phyloP scores from a whole-genome alignment of 2,113 vertebrate genomes.

The Epinephelus lanceolatus region DNA sequence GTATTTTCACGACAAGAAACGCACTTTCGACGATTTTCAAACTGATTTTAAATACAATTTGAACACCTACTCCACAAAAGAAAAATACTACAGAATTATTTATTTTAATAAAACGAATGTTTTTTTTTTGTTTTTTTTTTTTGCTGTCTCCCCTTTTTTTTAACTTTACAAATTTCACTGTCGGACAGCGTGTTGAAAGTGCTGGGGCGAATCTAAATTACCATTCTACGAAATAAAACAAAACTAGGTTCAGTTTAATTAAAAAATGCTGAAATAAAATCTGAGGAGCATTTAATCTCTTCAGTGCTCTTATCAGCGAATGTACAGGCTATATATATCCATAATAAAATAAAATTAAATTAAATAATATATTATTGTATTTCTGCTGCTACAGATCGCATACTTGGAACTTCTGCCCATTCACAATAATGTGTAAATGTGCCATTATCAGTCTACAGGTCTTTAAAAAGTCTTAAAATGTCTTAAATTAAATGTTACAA shows the following conservation, averaged over 20 bases:
- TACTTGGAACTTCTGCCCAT: neutral
- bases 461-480: too few species aligned
- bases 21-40: constrained; percentile 75
- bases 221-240: neutral
- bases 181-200: constrained; percentile 41
- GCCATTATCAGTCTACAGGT: neutral
- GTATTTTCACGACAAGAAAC: constrained; percentile 13
- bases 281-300: neutral
- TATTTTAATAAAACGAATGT: neutral
- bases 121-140: too few species aligned
- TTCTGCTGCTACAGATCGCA: too few species aligned
- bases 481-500: too few species aligned
- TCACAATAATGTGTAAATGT: neutral
- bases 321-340: neutral
- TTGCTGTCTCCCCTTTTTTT: neutral
- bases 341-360: neutral
- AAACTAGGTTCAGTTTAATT: neutral
- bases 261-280: neutral
- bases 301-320: neutral
- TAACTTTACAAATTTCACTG: fast-evolving
- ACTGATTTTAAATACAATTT: neutral
- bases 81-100: neutral
- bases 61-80: fast-evolving
- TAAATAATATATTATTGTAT: neutral
- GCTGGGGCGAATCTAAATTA: constrained; percentile 5